Base-by-base conservation (phyloP, 2,888 invertebrate species). In the Piscicola geometra region DNA sequence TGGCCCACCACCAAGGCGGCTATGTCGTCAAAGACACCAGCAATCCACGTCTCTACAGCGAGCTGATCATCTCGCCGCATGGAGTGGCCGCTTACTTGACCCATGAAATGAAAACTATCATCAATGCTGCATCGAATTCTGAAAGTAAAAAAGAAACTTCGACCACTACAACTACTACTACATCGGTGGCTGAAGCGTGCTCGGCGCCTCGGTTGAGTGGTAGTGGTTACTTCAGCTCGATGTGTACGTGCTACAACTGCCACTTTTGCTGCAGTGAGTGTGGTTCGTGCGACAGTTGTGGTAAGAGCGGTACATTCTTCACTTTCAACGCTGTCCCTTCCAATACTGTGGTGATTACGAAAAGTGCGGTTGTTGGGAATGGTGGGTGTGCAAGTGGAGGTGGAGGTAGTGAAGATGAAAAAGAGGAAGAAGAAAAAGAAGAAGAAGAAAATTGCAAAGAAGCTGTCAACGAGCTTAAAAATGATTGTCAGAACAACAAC, bases 41-140 rank as follows among this genome's bases (percentile, higher is more conserved):
- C 25, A 56, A 25, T 21, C 2, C 60, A 15, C n/a, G 32, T 0
- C 15, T 56, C n/a, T 33, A 35, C 36, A 32, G 32, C 33, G 64
- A 30, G 33, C 64, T 73, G 12, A 25, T 33, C 64, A 32, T 73
- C 25, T 32, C 33, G 25, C 33, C 47, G 32, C 21, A 28, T 41
- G 73, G 73, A 33, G 52, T 52, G 25, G 60, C 73, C 1, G 60
- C 41, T 33, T 73, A 73, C 41, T 21, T 73, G n/a, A 56, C 60
- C 3, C 60, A 25, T 5, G n/a, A 18, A n/a, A 56, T 9, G n/a
- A 47, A 47, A 47, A n/a, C n/a, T n/a, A n/a, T n/a, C n/a, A n/a
- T n/a, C n/a, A n/a, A n/a, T n/a, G n/a, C n/a, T n/a, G 50, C 21
- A 15, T 47, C 50, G 9, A 47, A 47, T 9, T 9, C 9, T 9